These are phyloP conservation scores for Machimus rusticus DNA, from an alignment of 2,888 invertebrate species.

Conservation along the genomic window DNA sequence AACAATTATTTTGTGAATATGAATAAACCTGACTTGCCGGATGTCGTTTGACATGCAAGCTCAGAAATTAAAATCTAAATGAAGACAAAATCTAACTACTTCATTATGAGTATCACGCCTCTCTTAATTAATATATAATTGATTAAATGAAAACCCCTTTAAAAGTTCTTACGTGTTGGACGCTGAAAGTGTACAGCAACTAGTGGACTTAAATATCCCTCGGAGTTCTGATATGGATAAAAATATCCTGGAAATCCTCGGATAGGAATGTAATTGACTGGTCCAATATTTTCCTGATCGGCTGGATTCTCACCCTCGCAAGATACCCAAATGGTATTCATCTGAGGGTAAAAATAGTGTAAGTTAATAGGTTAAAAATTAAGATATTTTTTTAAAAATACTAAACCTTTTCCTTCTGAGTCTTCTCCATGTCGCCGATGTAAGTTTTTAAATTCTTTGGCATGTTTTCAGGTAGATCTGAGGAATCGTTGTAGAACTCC, in stretches of 20 bases:
- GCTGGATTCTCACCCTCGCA: constrained; percentile 95
- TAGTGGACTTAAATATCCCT: constrained; percentile 87
- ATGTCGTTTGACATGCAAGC: not conserved
- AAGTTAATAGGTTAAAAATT: constrained; percentile 41
- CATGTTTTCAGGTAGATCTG: constrained; percentile 76
- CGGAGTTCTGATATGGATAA: constrained; percentile 86
- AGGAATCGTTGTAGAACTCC: constrained; percentile 77
- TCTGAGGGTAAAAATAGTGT: constrained; percentile 63
- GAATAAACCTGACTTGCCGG: not conserved
- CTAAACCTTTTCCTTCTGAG: constrained; percentile 62
- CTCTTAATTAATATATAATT: not conserved
- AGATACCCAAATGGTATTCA: constrained; percentile 88
- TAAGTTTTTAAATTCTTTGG: constrained; percentile 74
- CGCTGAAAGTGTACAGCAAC: constrained; percentile 85
- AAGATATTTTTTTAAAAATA: not conserved
- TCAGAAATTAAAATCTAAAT: not conserved
- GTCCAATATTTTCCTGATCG: constrained; percentile 90
- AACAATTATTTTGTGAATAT: not conserved
- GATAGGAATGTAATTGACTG: constrained; percentile 80
- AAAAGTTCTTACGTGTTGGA: constrained; percentile 75
- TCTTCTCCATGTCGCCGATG: constrained; percentile 65
- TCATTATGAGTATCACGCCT: not conserved
- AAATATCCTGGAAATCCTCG: constrained; percentile 89
- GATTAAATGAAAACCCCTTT: not conserved
- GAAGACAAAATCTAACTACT: not conserved